These are phyloP conservation scores for Cichladusa arquata DNA, from an alignment of 2,113 vertebrate genomes.

Conservation along the genomic window DNA sequence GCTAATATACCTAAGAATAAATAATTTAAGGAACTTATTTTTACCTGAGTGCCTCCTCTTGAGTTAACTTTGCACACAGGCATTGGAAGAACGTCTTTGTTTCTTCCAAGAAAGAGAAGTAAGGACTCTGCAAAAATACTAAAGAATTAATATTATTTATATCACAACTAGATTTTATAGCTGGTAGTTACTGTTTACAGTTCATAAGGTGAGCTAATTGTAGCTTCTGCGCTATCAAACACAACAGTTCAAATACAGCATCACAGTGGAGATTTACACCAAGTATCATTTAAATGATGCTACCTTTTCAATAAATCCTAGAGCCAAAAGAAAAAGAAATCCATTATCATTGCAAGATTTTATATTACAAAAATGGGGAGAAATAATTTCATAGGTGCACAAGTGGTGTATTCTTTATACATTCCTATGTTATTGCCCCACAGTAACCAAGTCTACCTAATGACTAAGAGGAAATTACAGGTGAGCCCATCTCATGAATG, in stretches of 20 bases:
- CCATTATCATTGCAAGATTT: not conserved
- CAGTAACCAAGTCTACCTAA: not conserved
- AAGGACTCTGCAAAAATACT: not conserved
- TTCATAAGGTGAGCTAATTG: not conserved
- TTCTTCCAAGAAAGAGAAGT: not conserved
- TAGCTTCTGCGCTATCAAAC: not conserved
- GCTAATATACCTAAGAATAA: not conserved
- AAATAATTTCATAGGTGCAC: not conserved
- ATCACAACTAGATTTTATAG: not conserved
- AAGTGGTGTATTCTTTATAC: not conserved
- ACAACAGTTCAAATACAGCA: not conserved
- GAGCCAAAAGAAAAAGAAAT: not conserved
- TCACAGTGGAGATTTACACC: not conserved
- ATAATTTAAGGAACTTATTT: not conserved
- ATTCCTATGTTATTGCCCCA: not conserved
- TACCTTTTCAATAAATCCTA: not conserved
- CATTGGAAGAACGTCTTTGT: accelerated
- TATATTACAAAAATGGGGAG: not conserved
- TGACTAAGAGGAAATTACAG: not conserved
- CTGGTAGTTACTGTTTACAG: not conserved
- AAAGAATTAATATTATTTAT: not conserved
- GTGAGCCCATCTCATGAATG: not conserved
- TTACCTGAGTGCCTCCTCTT: not conserved
- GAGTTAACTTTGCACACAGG: not conserved
- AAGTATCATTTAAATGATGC: not conserved